Percentiles rank a stretch among this genome's conserved stretches.
These are phyloP conservation scores for Ellobius talpinus DNA, from an alignment of 2,113 vertebrate species.

Conservation along the genomic window DNA sequence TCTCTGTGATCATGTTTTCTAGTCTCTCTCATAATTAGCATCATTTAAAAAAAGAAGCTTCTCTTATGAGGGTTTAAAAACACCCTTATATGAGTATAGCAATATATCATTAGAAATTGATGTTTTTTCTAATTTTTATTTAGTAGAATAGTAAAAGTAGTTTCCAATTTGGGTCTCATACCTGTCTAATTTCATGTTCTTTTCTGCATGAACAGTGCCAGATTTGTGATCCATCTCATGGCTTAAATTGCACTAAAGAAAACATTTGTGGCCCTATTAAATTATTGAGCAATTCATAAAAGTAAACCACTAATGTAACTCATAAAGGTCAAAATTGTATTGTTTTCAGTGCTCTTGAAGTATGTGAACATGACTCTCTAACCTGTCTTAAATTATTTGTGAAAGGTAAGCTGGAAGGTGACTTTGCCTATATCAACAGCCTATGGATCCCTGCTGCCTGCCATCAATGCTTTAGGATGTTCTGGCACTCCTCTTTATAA, in stretches of 20 bases:
- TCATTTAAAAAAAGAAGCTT: fast-evolving
- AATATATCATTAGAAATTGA: not conserved
- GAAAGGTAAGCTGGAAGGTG: too few relatives aligned
- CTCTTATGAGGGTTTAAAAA: not conserved
- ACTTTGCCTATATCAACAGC: too few relatives aligned
- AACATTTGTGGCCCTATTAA: not conserved
- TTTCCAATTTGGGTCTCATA: not conserved
- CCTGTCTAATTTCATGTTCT: not conserved
- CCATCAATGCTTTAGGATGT: too few relatives aligned
- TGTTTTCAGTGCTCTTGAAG: too few relatives aligned
- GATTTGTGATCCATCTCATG: not conserved
- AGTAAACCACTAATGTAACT: not conserved
- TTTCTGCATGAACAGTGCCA: not conserved
- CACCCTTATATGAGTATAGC: not conserved
- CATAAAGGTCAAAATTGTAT: not conserved
- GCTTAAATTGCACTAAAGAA: not conserved
- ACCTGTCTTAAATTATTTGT: too few relatives aligned
- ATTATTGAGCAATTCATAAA: not conserved
- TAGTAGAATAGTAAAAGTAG: not conserved
- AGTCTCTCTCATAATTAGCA: not conserved
- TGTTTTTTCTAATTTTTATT: not conserved
- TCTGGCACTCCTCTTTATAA: too few relatives aligned
- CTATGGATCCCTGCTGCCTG: too few relatives aligned
- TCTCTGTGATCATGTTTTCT: not conserved
- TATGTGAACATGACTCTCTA: too few relatives aligned